Conservation (phyloP, 35 echinoderm and acorn worm species). For the Ptychodera flava region DNA sequence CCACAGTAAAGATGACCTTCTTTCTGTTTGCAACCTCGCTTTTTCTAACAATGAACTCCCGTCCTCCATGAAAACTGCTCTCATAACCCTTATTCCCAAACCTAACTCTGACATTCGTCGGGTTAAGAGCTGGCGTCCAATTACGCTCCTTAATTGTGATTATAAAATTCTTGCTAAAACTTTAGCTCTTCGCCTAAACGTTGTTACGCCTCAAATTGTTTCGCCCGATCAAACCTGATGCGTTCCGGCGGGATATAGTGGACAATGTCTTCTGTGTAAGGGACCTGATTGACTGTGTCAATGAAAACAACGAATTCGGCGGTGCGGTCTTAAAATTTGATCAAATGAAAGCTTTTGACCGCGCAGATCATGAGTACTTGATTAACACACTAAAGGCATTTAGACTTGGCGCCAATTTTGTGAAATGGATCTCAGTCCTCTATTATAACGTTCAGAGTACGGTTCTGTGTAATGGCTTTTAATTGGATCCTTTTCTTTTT, state of each 20-base stretch:
- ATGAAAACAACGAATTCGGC: neutral
- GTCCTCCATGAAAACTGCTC: neutral
- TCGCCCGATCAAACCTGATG: neutral
- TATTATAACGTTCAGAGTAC: slow-evolving; percentile 3
- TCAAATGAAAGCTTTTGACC: slow-evolving; percentile 25
- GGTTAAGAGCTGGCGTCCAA: slow-evolving; percentile 14
- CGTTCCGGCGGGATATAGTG: neutral
- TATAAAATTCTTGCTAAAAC: slow-evolving; percentile 7
- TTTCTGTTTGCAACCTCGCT: neutral
- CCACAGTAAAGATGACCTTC: neutral
- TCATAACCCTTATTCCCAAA: neutral
- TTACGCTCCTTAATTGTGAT: neutral
- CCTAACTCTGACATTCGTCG: neutral
- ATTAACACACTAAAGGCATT: slow-evolving; percentile 5
- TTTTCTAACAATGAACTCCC: neutral
- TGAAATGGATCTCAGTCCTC: slow-evolving; percentile 13
- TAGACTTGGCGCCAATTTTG: slow-evolving; percentile 12
- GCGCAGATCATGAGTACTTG: slow-evolving; percentile 2
- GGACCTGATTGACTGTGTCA: slow-evolving; percentile 5
- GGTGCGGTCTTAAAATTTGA: neutral
- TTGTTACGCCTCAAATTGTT: neutral
- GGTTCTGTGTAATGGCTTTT: neutral
- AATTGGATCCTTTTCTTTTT: neutral
- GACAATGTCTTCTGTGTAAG: slow-evolving; percentile 10
- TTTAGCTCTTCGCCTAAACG: slow-evolving; percentile 3